Base-by-base conservation (phyloP, 1,140 invertebrate species). In the Zaprionus africanus region DNA sequence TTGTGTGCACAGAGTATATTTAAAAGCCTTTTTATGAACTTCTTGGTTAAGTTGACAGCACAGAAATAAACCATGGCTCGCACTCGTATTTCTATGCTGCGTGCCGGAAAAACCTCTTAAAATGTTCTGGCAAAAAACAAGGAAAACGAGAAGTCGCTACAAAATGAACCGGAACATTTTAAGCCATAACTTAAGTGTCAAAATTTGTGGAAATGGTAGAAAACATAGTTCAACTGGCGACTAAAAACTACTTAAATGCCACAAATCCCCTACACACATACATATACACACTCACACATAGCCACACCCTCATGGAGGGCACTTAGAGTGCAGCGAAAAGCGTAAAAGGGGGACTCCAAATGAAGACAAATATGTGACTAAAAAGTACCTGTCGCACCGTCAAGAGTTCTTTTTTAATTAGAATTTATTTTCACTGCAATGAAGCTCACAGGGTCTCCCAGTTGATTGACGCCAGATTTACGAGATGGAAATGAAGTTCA, bases 241-340 rank as follows among this genome's bases (percentile, higher is more conserved):
- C 84, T 82, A 80, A 80, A 86, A 88, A 78, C 85, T 84, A 84
- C 84, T 88, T 87, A 87, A 88, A 83, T 84, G 80, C 70, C 74
- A 49, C 74, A 76, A 78, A 64, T 84, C 81, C 81, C 62, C 51
- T 53, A 17, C 43, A 57, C 34, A 17, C n/a, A 17, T 6, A 56
- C 5, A 15, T 1, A 31, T 12, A 4, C 41, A 61, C 15, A 60
- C 38, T 26, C 31, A 59, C 34, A 59, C 22, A 43, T 15, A 13
- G 6, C 28, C 3, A 54, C 11, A 51, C 19, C 22, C 19, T 15
- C 12, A 22, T 12, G 1, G 24, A 2, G 15, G 11, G 24, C 24
- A 22, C 51, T 53, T 53, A 53, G 51, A 51, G 49, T 34, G 76
- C 61, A 63, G 28, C 56, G 78, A 66, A 66, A 69, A 43, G n/a